Percentiles rank a stretch among this genome's conserved stretches.
phyloP scores from a whole-genome alignment of 37 sponge, comb jelly and placozoan species.

The Halichondria panicea region DNA sequence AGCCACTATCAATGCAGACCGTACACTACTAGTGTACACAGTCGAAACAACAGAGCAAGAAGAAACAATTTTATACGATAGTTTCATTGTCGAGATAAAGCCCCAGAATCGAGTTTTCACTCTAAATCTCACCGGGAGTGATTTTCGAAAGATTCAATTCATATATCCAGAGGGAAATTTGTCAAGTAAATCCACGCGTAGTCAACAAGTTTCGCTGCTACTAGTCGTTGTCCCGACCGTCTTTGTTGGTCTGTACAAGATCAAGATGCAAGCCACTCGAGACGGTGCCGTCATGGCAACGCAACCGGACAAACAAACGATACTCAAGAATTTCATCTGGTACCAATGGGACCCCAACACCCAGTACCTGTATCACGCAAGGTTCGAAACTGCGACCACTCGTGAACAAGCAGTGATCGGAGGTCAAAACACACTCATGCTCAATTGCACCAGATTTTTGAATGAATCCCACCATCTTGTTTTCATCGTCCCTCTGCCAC shows the following conservation, averaged over 20 bases:
- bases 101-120: slow-evolving; percentile 38
- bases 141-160: slow-evolving; percentile 52
- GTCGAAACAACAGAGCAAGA: slow-evolving; percentile 24
- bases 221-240: slow-evolving; percentile 42
- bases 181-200: not conserved
- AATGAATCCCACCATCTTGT: slow-evolving; percentile 4
- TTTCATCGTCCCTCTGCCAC: slow-evolving; percentile 40
- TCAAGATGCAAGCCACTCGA: slow-evolving; percentile 11
- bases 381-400: slow-evolving; percentile 27
- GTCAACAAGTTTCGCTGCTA: slow-evolving; percentile 20
- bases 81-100: slow-evolving; percentile 52
- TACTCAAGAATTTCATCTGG: slow-evolving; percentile 44
- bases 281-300: slow-evolving; percentile 2
- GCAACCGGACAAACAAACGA: slow-evolving; percentile 31
- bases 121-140: slow-evolving; percentile 30
- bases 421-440: slow-evolving; percentile 20
- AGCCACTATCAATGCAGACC: slow-evolving; percentile 38
- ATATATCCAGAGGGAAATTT: slow-evolving; percentile 1
- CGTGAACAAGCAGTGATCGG: not conserved
- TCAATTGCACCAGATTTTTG: slow-evolving; percentile 41
- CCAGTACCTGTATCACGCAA: slow-evolving; percentile 68
- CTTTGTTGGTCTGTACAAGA: slow-evolving; percentile 37
- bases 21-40: slow-evolving; percentile 52
- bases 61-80: slow-evolving; percentile 6
- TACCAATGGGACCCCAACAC: slow-evolving; percentile 71